Percentiles rank a stretch among this genome's conserved stretches.
phyloP scores from a whole-genome alignment of 2,113 vertebrate species.

The Hippocampus zosterae region DNA sequence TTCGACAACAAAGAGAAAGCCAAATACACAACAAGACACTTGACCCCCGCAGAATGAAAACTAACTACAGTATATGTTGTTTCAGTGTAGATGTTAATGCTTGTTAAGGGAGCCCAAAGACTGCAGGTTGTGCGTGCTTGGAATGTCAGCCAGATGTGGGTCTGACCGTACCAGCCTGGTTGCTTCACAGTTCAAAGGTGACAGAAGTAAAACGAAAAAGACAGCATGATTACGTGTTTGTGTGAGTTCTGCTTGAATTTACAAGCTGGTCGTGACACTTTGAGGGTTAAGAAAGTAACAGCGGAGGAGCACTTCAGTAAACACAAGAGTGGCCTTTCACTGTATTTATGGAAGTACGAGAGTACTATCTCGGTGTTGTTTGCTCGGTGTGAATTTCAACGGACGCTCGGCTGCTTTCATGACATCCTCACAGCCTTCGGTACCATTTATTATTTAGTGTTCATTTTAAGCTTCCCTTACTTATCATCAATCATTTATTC shows the following conservation, averaged over 20 bases:
- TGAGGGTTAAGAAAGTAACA: constrained; percentile 20
- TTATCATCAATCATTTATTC: constrained; percentile 56
- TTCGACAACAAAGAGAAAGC: background rate
- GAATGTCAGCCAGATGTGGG: constrained; percentile 46
- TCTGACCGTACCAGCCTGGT: constrained; percentile 25
- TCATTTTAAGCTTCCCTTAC: constrained; percentile 49
- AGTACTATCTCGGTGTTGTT: background rate
- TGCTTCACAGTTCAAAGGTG: constrained; percentile 37
- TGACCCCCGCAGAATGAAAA: constrained; percentile 36
- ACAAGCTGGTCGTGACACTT: constrained; percentile 22
- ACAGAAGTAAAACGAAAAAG: constrained; percentile 11
- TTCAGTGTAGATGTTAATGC: constrained; percentile 34
- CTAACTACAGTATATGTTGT: constrained; percentile 20
- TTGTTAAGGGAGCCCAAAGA: constrained; percentile 33
- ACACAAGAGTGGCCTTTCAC: constrained; percentile 16
- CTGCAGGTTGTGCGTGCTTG: constrained; percentile 36
- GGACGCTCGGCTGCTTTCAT: constrained; percentile 36
- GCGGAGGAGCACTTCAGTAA: background rate
- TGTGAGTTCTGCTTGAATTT: constrained; percentile 23
- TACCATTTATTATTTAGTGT: constrained; percentile 56
- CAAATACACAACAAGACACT: constrained; percentile 5
- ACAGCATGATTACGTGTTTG: constrained; percentile 22
- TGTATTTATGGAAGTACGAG: background rate
- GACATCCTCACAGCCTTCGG: constrained; percentile 40
- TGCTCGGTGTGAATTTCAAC: constrained; percentile 35